phyloP scores from a whole-genome alignment of 1,140 invertebrate genomes.

The Archegozetes longisetosus region DNA sequence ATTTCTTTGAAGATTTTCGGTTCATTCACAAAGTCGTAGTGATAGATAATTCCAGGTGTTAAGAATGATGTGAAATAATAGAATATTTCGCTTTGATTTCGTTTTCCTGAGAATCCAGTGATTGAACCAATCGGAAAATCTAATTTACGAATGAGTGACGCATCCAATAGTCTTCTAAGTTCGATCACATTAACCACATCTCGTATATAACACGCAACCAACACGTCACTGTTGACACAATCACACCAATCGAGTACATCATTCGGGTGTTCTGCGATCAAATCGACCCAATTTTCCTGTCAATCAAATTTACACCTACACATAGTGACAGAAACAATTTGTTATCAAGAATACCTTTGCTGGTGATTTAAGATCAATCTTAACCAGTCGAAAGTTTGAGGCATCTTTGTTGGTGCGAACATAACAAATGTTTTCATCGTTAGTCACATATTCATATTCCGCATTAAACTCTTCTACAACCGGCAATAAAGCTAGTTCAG shows the following conservation, averaged over 20 bases:
- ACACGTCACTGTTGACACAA: constrained; percentile 63
- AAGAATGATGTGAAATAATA: constrained; percentile 87
- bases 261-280: constrained; percentile 65
- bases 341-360: too few species aligned
- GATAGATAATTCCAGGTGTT: constrained; percentile 75
- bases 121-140: constrained; percentile 60
- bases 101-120: constrained; percentile 62
- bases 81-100: constrained; percentile 74
- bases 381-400: constrained; percentile 71
- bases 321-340: too few species aligned
- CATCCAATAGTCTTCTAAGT: constrained; percentile 56
- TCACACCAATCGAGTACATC: constrained; percentile 70
- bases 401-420: constrained; percentile 89
- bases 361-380: constrained; percentile 73
- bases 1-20: constrained; percentile 63
- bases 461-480: constrained; percentile 79
- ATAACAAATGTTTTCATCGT: constrained; percentile 60
- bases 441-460: constrained; percentile 90
- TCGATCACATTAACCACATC: constrained; percentile 79
- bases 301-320: not conserved
- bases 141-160: constrained; percentile 40
- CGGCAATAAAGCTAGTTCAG: constrained; percentile 47
- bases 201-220: constrained; percentile 77
- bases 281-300: constrained; percentile 57
- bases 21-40: constrained; percentile 32